phyloP scores from a whole-genome alignment of 1,140 invertebrate genomes.

The Achatina immaculata region DNA sequence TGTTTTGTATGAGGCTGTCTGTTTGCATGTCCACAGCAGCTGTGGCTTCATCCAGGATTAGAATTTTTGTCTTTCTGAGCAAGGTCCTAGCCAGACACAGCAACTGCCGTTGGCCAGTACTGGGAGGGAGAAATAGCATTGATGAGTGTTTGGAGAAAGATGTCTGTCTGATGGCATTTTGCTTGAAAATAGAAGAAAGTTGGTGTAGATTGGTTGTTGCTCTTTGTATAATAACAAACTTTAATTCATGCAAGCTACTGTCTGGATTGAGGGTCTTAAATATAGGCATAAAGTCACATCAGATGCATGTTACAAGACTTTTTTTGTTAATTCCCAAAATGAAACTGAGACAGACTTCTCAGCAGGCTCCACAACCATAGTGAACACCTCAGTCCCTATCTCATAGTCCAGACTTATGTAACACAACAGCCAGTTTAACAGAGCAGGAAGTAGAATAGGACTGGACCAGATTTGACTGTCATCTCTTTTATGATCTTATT shows the following conservation, averaged over 20 bases:
- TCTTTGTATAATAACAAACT: background rate
- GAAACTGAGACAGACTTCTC: too few species aligned
- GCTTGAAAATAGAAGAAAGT: background rate
- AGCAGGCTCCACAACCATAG: too few species aligned
- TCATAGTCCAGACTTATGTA: too few species aligned
- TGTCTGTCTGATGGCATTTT: background rate
- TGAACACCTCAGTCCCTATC: too few species aligned
- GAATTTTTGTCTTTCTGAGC: conserved; percentile 74
- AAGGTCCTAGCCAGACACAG: conserved; percentile 70
- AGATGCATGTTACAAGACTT: too few species aligned
- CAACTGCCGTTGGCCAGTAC: conserved; percentile 79
- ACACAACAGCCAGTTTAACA: too few species aligned
- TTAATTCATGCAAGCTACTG: background rate
- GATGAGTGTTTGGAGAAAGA: background rate
- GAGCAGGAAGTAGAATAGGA: too few species aligned
- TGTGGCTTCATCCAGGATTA: conserved; percentile 78
- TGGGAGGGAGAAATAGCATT: conserved; percentile 43
- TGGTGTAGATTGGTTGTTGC: background rate
- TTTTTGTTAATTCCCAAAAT: too few species aligned
- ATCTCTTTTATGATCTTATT: too few species aligned
- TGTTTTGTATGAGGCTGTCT: conserved; percentile 69
- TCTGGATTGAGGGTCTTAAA: too few species aligned
- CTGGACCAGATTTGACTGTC: too few species aligned
- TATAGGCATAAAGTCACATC: too few species aligned
- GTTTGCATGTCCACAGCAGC: conserved; percentile 68